Evolutionary conservation across 2,797 vertebrate species (phyloP).

Genomic region (Phylloscopus collybita): DNA sequence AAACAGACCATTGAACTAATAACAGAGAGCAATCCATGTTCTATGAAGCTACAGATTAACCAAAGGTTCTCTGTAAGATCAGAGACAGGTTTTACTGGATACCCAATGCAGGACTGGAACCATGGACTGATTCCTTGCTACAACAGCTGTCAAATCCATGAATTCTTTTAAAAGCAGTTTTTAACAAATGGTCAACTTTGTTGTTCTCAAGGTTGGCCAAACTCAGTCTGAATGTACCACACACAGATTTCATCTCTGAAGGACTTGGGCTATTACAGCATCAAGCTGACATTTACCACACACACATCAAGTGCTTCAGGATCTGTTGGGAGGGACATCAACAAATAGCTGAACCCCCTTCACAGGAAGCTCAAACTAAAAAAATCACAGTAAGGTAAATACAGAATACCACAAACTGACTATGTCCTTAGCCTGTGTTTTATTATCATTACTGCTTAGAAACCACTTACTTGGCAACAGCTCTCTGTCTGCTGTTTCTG

Average conservation of each 20-base stretch:
- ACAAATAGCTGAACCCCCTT: conserved; percentile 18
- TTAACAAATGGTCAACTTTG: neutral
- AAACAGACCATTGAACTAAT: neutral
- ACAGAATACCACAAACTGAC: conserved; percentile 33
- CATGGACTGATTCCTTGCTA: neutral
- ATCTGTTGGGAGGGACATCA: neutral
- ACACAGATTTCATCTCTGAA: neutral
- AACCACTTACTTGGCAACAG: conserved; percentile 92
- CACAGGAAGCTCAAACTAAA: conserved; percentile 11
- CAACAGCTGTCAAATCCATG: neutral
- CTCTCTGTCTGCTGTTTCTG: conserved; percentile 97
- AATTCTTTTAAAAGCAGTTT: neutral
- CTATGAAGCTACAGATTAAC: neutral
- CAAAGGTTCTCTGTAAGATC: neutral
- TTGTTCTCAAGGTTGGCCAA: neutral
- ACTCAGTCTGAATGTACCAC: neutral
- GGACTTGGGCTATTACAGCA: neutral
- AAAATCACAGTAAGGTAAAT: conserved; percentile 42
- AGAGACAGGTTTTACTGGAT: neutral
- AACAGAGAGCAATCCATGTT: neutral
- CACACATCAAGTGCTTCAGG: neutral
- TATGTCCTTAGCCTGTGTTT: conserved; percentile 24
- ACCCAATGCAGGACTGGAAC: neutral
- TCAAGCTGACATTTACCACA: conserved; percentile 8
- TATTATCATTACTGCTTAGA: conserved; percentile 52